These are phyloP conservation scores for Chiloscyllium punctatum DNA, from an alignment of 2,797 vertebrate species.

Conservation along the genomic window DNA sequence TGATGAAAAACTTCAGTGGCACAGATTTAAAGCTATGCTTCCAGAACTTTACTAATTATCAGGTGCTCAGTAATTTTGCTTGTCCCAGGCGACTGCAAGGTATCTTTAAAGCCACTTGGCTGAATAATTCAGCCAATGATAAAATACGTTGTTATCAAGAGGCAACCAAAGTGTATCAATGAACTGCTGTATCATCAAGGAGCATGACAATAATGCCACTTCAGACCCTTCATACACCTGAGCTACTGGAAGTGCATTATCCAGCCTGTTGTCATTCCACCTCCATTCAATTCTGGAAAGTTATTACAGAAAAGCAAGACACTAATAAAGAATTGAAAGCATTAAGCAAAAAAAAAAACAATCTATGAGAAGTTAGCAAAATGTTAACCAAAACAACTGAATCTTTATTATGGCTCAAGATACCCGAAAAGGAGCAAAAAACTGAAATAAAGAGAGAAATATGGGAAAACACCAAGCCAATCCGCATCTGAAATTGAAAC, in stretches of 20 bases:
- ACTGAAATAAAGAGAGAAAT: neutral
- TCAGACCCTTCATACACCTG: neutral
- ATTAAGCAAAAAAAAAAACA: neutral
- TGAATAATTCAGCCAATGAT: neutral
- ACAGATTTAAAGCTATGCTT: slow-evolving; percentile 60
- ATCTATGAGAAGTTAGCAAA: neutral
- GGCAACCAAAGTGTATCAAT: neutral
- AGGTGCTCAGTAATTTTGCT: slow-evolving; percentile 72
- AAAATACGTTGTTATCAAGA: neutral
- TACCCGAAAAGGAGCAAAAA: neutral
- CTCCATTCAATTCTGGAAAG: neutral
- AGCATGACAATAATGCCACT: neutral
- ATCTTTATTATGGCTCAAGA: neutral
- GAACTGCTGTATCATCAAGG: neutral
- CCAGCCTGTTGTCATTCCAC: neutral
- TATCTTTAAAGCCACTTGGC: neutral
- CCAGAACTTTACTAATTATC: slow-evolving; percentile 76
- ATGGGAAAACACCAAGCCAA: neutral
- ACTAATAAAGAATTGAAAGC: neutral
- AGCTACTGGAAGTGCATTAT: neutral
- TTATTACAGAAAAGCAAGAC: neutral
- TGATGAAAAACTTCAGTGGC: slow-evolving; percentile 55
- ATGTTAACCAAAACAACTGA: neutral
- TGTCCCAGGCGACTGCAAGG: slow-evolving; percentile 56
- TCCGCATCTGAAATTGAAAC: neutral